Evolutionary conservation across 2,888 invertebrate species (phyloP).

Genomic region (Brassicogethes aeneus): DNA sequence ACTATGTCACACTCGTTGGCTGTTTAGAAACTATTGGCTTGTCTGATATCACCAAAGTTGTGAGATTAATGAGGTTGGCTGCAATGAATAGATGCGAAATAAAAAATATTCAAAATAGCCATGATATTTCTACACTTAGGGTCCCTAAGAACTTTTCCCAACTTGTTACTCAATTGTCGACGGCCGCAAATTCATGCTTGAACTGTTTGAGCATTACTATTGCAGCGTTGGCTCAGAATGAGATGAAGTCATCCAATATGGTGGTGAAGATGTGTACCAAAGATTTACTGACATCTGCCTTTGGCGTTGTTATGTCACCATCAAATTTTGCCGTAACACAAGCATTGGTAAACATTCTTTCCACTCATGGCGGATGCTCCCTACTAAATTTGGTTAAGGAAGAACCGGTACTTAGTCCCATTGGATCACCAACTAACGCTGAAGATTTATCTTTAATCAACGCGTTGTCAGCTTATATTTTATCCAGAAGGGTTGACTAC

Average conservation of each 20-base stretch:
- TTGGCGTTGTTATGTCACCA: slow-evolving; percentile 31
- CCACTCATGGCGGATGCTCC: slow-evolving; percentile 40
- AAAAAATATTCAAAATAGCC: slow-evolving; percentile 23
- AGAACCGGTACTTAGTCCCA: slow-evolving; percentile 19
- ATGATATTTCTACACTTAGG: slow-evolving; percentile 23
- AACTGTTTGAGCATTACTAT: slow-evolving; percentile 38
- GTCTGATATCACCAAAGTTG: slow-evolving; percentile 49
- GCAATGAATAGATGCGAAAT: slow-evolving; percentile 48
- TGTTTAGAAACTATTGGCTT: slow-evolving; percentile 40
- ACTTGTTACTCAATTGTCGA: slow-evolving; percentile 28
- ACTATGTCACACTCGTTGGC: slow-evolving; percentile 30
- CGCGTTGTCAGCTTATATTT: slow-evolving; percentile 50
- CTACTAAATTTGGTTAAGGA: slow-evolving; percentile 35
- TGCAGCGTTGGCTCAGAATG: slow-evolving; percentile 47
- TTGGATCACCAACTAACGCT: slow-evolving; percentile 19
- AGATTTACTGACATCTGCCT: slow-evolving; percentile 41
- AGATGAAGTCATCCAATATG: slow-evolving; percentile 45
- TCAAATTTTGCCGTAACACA: slow-evolving; percentile 49
- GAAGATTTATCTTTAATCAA: slow-evolving; percentile 48
- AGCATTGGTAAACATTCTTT: slow-evolving; percentile 49
- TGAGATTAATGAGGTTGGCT: slow-evolving; percentile 50
- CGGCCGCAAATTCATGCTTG: slow-evolving; percentile 33
- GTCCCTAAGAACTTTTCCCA: slow-evolving; percentile 29
- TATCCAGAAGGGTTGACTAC: slow-evolving; percentile 46
- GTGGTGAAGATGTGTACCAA: slow-evolving; percentile 51